Evolutionary conservation across 1,140 invertebrate species (phyloP), one percentile per base, ranked within the genome.

Genomic region (Pseudomyrmex pallidus): DNA sequence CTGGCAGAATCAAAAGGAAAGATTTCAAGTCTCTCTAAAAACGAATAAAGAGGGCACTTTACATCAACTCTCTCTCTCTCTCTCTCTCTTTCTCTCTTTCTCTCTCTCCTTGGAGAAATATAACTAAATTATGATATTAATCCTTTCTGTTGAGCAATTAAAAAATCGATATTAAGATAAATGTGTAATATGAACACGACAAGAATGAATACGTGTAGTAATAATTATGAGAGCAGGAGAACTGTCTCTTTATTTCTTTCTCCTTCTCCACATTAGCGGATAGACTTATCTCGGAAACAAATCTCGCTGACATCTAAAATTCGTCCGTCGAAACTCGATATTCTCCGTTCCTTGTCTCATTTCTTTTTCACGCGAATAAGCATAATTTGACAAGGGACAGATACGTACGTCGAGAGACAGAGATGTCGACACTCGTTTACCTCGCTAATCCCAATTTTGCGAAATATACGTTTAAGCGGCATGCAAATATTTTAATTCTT

Each of bases 361-460:
- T 70, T 20, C 62, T 77, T 57, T 74, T 82, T 63, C 72, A 48
- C 9, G 46, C 57, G 4, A 56, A 35, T 77, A 48, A 82, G 66
- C 59, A 68, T 82, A 87, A 88, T 88, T 72, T 52, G 63, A 86
- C 56, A 54, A 15, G n/a, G 25, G 35, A 44, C 13, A 54, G 15
- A 46, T 35, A n/a, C n/a, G n/a, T n/a, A n/a, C 15, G 15, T 62
- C 87, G 82, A 85, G 61, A 85, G 22, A 56, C 35, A 68, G 72
- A 68, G 72, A 35, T 74, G 82, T n/a, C 67, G 74, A 17, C n/a
- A 61, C 52, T 72, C 17, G 76, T 85, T 84, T 62, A 87, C 68
- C 67, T 56, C 61, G 52, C 48, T 61, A 85, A 74, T 35, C 22
- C 66, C 44, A 73, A 76, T 82, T 87, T 85, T 87, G 78, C 46